Evolutionary conservation across 1,140 invertebrate species (phyloP), one percentile per base, ranked within the genome.

Genomic region (Bactericera cockerelli): DNA sequence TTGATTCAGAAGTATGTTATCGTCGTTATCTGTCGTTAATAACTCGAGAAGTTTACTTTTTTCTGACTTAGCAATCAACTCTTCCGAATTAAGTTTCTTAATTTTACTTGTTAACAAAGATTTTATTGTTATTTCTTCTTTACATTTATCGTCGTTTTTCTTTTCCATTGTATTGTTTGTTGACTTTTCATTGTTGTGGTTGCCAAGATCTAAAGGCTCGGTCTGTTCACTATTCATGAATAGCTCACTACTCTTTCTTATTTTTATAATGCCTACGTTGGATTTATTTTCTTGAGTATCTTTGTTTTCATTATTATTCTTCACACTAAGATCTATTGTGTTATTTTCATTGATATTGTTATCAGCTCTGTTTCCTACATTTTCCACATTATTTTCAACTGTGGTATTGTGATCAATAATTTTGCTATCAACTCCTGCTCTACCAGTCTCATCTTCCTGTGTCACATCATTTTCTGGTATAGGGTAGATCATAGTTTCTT

Each of bases 391-490:
- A 57, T 31, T 49, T 4, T 49, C 42, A 19, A 49, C 21, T n/a
- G n/a, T n/a, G n/a, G n/a, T n/a, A n/a, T n/a, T n/a, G n/a, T n/a
- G n/a, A n/a, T n/a, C n/a, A n/a, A n/a, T n/a, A n/a, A n/a, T n/a
- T 56, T 56, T 28, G 8, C n/a, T 56, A 14, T 57, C 56, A 3
- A 33, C 8, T 11, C 16, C 26, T 31, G 2, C 26, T n/a, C 8
- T 2, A 21, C 58, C 53, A 0, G 13, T 21, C 39, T 61, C 62
- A 2, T 59, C 28, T 56, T 61, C 56, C 33, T 61, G 54, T n/a
- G n/a, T n/a, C n/a, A n/a, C n/a, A 25, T 61, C 8, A 42, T 56
- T 55, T 59, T 59, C 55, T 56, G 38, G 13, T 33, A 38, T 57
- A 8, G 42, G 42, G 19, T 49, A 49, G 22, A 49, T 49, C 42